Percentiles rank a stretch among this genome's conserved stretches.
These are phyloP conservation scores for Ferdinandea cuprea DNA, from an alignment of 2,888 invertebrate species.

Conservation along the genomic window DNA sequence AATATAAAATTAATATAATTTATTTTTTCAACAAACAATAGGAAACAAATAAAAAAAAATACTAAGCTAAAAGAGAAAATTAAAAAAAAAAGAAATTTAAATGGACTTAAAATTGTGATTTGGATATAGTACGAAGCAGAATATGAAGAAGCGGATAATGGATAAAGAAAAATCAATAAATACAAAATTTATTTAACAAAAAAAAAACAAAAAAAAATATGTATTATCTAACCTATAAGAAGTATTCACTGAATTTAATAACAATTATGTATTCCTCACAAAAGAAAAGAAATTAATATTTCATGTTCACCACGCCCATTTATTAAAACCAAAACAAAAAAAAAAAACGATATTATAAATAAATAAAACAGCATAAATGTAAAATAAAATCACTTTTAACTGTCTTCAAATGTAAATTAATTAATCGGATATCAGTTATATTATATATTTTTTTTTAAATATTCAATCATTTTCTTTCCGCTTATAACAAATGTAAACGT, in stretches of 20 bases:
- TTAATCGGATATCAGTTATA: slow-evolving; percentile 35
- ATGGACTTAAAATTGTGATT: slow-evolving; percentile 79
- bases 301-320: slow-evolving; percentile 56
- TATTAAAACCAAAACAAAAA: too few species aligned
- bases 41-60: slow-evolving; percentile 43
- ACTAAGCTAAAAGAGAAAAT: slow-evolving; percentile 58
- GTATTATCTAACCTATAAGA: slow-evolving; percentile 33
- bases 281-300: slow-evolving; percentile 22
- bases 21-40: slow-evolving; percentile 72
- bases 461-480: slow-evolving; percentile 23
- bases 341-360: slow-evolving; percentile 35
- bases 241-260: slow-evolving; percentile 48
- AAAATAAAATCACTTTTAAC: slow-evolving; percentile 54
- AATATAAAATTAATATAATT: slow-evolving; percentile 54
- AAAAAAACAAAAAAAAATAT: too few species aligned
- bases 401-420: slow-evolving; percentile 70
- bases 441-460: slow-evolving; percentile 21
- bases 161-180: slow-evolving; percentile 32
- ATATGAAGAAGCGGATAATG: slow-evolving; percentile 57
- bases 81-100: slow-evolving; percentile 72
- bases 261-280: slow-evolving; percentile 49
- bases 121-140: slow-evolving; percentile 79
- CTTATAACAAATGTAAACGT: slow-evolving; percentile 44
- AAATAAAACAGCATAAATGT: slow-evolving; percentile 54
- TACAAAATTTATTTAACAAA: slow-evolving; percentile 17